These are phyloP conservation scores for Alcedo quadribrachys DNA, from an alignment of 2,797 vertebrate species.

Conservation along the genomic window DNA sequence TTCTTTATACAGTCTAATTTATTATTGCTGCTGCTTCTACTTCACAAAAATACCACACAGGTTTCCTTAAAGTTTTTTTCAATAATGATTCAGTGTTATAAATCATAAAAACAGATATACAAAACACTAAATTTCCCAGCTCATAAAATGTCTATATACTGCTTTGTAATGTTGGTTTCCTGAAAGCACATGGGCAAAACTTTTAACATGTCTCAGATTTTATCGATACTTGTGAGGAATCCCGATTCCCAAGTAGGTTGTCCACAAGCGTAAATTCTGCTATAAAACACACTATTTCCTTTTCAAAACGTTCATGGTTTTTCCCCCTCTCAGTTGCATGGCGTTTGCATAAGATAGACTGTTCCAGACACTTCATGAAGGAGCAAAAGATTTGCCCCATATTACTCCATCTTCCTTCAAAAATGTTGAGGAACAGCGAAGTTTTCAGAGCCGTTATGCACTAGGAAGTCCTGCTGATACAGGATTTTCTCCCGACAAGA, in stretches of 20 bases:
- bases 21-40: not conserved
- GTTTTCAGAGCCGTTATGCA: not conserved
- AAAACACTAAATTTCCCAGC: not conserved
- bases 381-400: not conserved
- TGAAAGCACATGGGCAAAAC: not conserved
- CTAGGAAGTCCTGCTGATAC: not conserved
- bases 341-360: not conserved
- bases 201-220: not conserved
- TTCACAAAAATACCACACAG: rapidly evolving
- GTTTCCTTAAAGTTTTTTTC: not conserved
- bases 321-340: not conserved
- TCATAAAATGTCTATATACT: not conserved
- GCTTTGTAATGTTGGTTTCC: not conserved
- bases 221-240: not conserved
- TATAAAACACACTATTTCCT: not conserved
- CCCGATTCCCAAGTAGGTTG: not conserved
- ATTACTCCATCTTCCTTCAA: not conserved
- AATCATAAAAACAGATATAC: not conserved
- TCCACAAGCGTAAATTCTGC: not conserved
- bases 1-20: not conserved
- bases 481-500: not conserved
- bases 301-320: not conserved
- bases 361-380: not conserved
- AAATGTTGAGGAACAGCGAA: not conserved
- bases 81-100: not conserved